Evolutionary conservation across 1,140 invertebrate genomes (phyloP).

Genomic region (Orchesella cincta): DNA sequence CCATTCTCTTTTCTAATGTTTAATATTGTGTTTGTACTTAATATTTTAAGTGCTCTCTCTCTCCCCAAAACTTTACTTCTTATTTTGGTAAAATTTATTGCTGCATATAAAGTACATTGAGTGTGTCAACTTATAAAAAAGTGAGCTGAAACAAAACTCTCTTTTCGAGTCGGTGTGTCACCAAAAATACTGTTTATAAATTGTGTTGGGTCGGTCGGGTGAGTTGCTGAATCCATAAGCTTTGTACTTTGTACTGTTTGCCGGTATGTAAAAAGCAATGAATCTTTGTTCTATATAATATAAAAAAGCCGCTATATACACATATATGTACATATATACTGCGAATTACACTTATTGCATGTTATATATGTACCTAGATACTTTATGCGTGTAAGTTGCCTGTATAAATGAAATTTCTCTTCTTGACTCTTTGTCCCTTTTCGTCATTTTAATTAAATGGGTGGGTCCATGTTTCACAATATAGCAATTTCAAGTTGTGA

Average conservation of each 20-base stretch:
- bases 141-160: no score
- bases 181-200: no score
- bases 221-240: no score
- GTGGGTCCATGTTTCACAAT: slow-evolving; percentile 15
- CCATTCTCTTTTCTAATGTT: not conserved
- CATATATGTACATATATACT: no score
- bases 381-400: not conserved
- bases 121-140: not conserved
- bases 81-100: not conserved
- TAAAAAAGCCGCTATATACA: no score
- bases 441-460: slow-evolving; percentile 21
- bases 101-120: not conserved
- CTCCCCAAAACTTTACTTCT: not conserved
- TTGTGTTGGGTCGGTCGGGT: no score
- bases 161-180: no score
- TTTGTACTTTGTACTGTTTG: no score
- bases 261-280: no score
- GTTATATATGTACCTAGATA: not conserved
- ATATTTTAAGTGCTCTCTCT: not conserved
- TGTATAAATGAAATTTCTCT: not conserved
- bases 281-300: no score
- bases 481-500: slow-evolving; percentile 5
- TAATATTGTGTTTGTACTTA: not conserved
- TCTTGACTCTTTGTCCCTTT: not conserved
- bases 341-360: no score